A percentile compares a stretch with the other conserved stretches of the same genome.
Evolutionary conservation across 2,888 invertebrate species (phyloP).

Genomic region (Steromphala cineraria): DNA sequence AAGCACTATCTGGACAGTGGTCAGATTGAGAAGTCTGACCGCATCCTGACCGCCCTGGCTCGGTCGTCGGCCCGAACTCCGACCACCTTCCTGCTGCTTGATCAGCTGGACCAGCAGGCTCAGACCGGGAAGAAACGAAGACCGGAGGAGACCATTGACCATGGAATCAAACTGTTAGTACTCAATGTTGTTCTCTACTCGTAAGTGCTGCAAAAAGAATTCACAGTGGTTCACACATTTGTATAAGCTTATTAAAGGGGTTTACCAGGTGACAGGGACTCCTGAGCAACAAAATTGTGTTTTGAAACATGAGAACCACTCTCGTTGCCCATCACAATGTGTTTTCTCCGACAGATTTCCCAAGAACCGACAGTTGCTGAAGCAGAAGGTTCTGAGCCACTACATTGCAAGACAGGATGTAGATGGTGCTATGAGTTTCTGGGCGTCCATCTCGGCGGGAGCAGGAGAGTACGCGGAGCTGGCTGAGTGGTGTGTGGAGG

Average conservation of each 20-base stretch:
- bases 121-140: not conserved
- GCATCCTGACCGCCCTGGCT: not conserved
- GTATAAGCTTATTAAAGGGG: too few species aligned
- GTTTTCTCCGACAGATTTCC: not conserved
- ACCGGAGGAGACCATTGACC: not conserved
- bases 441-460: not conserved
- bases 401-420: not conserved
- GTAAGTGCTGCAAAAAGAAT: too few species aligned
- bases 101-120: not conserved
- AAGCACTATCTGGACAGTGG: not conserved
- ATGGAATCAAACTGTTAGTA: not conserved
- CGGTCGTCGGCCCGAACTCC: not conserved
- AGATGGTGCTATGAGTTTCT: not conserved
- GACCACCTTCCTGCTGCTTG: not conserved
- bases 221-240: too few species aligned
- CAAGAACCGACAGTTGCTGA: not conserved
- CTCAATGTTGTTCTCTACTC: too few species aligned
- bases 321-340: not conserved
- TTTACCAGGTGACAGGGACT: too few species aligned
- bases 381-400: not conserved
- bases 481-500: not conserved
- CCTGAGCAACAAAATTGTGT: too few species aligned
- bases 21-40: not conserved
- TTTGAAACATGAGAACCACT: too few species aligned
- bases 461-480: not conserved